Percentiles rank a stretch among this genome's conserved stretches.
Conservation (phyloP, 2,113 vertebrate species). For the Ancistrus triradiatus region DNA sequence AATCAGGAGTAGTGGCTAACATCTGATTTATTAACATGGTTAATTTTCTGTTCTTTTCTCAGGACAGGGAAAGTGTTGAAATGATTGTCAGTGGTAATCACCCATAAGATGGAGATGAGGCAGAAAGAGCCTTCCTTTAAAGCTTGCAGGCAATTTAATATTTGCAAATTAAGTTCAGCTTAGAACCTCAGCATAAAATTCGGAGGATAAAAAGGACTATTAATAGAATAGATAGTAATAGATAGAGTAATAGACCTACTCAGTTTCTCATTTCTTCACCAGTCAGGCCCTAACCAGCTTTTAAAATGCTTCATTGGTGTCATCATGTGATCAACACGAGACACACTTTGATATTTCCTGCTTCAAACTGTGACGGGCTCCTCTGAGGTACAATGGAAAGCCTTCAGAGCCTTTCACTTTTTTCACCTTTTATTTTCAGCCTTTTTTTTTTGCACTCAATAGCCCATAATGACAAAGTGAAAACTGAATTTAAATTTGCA, state of each 20-base stretch:
- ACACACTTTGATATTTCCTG: slow-evolving; percentile 45
- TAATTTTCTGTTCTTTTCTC: background rate
- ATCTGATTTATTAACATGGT: no score
- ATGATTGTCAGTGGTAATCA: background rate
- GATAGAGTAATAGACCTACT: slow-evolving; percentile 31
- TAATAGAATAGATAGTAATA: slow-evolving; percentile 28
- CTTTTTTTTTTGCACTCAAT: no score
- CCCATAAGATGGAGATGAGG: background rate
- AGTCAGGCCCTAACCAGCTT: slow-evolving; percentile 24
- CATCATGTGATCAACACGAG: slow-evolving; percentile 37
- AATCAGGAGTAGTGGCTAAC: no score
- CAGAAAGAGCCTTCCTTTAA: background rate
- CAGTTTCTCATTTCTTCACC: slow-evolving; percentile 44
- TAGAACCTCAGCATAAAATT: slow-evolving; percentile 25
- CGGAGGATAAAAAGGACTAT: slow-evolving; percentile 26
- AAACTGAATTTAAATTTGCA: no score
- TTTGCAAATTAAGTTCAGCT: slow-evolving; percentile 23
- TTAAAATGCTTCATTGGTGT: slow-evolving; percentile 51
- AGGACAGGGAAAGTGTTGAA: background rate
- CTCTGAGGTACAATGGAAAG: slow-evolving; percentile 51
- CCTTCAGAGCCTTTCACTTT: no score
- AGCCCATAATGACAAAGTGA: no score
- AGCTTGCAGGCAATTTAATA: slow-evolving; percentile 24
- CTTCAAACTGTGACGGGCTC: slow-evolving; percentile 38
- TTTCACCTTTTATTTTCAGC: no score